phyloP scores from a whole-genome alignment of 1,140 invertebrate genomes.

The Venustaconcha ellipsiformis region DNA sequence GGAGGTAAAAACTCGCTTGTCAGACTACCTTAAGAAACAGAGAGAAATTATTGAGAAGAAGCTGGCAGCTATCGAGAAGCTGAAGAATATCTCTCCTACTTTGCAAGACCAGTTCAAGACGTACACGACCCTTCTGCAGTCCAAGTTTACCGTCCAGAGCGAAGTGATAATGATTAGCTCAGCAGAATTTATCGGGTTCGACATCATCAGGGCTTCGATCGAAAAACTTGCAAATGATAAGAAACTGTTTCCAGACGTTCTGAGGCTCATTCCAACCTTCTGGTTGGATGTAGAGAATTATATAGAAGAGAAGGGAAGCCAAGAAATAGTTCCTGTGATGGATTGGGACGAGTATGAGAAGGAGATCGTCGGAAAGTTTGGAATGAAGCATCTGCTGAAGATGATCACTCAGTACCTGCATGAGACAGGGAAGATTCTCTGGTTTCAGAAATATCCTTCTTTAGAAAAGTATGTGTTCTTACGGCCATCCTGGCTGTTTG shows the following conservation, averaged over 20 bases:
- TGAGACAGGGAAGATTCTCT: constrained; percentile 61
- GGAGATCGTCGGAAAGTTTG: constrained; percentile 58
- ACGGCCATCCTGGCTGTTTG: constrained; percentile 63
- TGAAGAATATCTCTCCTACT: constrained; percentile 57
- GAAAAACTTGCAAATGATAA: constrained; percentile 48
- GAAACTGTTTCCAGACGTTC: constrained; percentile 58
- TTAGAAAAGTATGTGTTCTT: constrained; percentile 57
- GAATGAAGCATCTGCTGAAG: constrained; percentile 59
- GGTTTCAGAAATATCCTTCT: constrained; percentile 51
- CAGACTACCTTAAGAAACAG: constrained; percentile 31
- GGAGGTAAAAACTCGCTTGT: constrained; percentile 40
- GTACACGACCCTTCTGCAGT: constrained; percentile 54
- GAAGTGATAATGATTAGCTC: constrained; percentile 58
- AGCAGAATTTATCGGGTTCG: constrained; percentile 47
- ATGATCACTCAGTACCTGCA: constrained; percentile 59
- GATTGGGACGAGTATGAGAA: constrained; percentile 50
- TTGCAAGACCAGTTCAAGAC: constrained; percentile 60
- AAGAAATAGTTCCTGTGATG: constrained; percentile 57
- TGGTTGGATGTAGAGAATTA: constrained; percentile 64
- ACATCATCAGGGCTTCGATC: constrained; percentile 50
- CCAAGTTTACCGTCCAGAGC: constrained; percentile 51
- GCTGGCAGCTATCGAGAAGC: constrained; percentile 54
- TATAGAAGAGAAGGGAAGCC: constrained; percentile 59
- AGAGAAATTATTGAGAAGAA: constrained; percentile 46
- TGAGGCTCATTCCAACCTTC: constrained; percentile 60